Evolutionary conservation across 1,140 invertebrate genomes (phyloP).

Genomic region (Stegodyphus mimosarum): DNA sequence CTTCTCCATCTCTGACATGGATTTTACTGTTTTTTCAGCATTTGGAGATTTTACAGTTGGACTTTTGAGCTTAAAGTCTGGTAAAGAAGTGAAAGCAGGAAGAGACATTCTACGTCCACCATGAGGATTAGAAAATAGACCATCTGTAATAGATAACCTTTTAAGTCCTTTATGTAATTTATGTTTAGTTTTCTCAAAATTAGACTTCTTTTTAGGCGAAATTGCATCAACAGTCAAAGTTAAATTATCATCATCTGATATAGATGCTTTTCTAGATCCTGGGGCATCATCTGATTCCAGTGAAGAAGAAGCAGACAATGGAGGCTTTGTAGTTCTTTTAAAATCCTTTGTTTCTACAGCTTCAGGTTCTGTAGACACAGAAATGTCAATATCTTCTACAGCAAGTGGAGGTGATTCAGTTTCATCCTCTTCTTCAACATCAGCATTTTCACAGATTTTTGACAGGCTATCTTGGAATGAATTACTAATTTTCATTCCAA

Average conservation of each 20-base stretch:
- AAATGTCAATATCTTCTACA: background rate
- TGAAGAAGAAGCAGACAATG: slow-evolving; percentile 18
- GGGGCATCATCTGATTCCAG: slow-evolving; percentile 29
- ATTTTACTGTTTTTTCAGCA: background rate
- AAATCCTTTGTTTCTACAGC: background rate
- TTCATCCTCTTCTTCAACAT: slow-evolving; percentile 20
- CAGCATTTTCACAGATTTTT: slow-evolving; percentile 49
- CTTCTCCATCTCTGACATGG: background rate
- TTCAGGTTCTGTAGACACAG: background rate
- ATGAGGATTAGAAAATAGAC: slow-evolving; percentile 35
- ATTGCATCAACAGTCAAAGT: slow-evolving; percentile 11
- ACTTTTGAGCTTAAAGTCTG: slow-evolving; percentile 52
- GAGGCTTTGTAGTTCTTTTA: background rate
- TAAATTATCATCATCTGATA: slow-evolving; percentile 39
- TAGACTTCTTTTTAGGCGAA: slow-evolving; percentile 51
- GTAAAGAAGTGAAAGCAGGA: slow-evolving; percentile 35
- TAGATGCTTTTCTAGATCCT: slow-evolving; percentile 42
- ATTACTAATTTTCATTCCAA: slow-evolving; percentile 28
- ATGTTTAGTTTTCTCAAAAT: slow-evolving; percentile 55
- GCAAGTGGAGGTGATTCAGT: background rate
- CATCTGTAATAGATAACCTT: slow-evolving; percentile 41
- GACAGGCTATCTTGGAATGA: slow-evolving; percentile 53
- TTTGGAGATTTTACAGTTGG: slow-evolving; percentile 9
- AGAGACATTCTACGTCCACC: slow-evolving; percentile 34
- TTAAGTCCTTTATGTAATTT: slow-evolving; percentile 48